A percentile compares a stretch with the other conserved stretches of the same genome.
phyloP scores from a whole-genome alignment of 1,140 invertebrate genomes.

The Panagrolaimus sp. region DNA sequence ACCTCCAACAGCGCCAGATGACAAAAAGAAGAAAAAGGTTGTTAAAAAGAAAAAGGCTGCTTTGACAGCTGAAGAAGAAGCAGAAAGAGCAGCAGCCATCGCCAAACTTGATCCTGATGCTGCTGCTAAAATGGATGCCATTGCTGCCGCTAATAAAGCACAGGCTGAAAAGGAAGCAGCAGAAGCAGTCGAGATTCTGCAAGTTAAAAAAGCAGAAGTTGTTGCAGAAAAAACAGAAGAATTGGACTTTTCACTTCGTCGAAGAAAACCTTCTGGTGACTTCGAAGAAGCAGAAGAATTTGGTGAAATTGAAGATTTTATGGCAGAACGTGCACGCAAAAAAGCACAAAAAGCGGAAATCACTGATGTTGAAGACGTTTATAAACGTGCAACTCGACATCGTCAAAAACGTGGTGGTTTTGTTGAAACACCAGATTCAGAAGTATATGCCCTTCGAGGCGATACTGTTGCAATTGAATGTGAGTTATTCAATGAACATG shows the following conservation, averaged over 20 bases:
- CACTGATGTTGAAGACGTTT: slow-evolving; percentile 7
- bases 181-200: slow-evolving; percentile 20
- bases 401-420: slow-evolving; percentile 28
- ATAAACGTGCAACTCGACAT: slow-evolving; percentile 18
- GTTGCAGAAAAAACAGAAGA: not conserved
- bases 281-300: not conserved
- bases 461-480: slow-evolving; percentile 49
- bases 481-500: slow-evolving; percentile 50
- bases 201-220: slow-evolving; percentile 20
- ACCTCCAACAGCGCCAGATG: not conserved
- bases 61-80: not conserved
- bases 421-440: slow-evolving; percentile 12
- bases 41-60: slow-evolving; percentile 8
- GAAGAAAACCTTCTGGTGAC: not conserved
- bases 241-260: slow-evolving; percentile 4
- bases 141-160: not conserved
- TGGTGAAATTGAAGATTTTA: slow-evolving; percentile 2
- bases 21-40: not conserved
- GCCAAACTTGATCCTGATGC: slow-evolving; percentile 21
- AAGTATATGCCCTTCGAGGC: slow-evolving; percentile 40
- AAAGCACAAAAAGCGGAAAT: slow-evolving; percentile 6
- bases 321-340: not conserved
- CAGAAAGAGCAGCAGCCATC: not conserved
- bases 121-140: slow-evolving; percentile 3
- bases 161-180: slow-evolving; percentile 11